Conservation (phyloP, 2,113 vertebrate species). For the Mustelus asterias region DNA sequence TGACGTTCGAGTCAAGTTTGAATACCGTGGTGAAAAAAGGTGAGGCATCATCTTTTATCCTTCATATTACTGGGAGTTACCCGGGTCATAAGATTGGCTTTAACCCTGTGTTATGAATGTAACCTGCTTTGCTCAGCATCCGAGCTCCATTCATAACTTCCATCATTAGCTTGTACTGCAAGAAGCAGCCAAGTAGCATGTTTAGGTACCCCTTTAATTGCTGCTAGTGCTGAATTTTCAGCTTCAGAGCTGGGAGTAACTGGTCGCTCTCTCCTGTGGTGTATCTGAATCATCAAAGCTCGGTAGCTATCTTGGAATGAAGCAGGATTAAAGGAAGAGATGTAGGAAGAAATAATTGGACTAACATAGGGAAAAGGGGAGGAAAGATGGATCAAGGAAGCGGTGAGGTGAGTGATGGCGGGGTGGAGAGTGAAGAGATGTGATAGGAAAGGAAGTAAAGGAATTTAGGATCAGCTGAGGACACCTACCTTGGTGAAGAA, state of each 20-base stretch:
- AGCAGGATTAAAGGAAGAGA: neutral
- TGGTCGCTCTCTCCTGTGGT: neutral
- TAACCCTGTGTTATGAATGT: neutral
- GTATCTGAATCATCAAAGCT: neutral
- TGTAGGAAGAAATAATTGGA: neutral
- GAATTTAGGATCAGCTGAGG: neutral
- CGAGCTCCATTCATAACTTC: neutral
- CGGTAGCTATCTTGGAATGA: neutral
- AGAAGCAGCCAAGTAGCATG: neutral
- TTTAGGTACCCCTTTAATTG: no score
- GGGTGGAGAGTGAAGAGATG: no score
- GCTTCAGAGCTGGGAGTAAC: neutral
- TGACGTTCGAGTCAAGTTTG: conserved; percentile 95
- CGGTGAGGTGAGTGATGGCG: neutral
- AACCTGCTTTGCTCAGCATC: neutral
- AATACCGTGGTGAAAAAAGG: conserved; percentile 97
- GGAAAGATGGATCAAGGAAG: neutral
- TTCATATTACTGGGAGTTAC: neutral
- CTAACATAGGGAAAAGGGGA: neutral
- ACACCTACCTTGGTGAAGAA: neutral
- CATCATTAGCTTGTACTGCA: neutral
- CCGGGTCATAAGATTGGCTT: neutral
- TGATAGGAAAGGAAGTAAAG: neutral
- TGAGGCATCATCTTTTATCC: conserved; percentile 49
- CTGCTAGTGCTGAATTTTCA: neutral